These are phyloP conservation scores for Gobio occitaniae DNA, from an alignment of 2,797 vertebrate species.

Conservation along the genomic window DNA sequence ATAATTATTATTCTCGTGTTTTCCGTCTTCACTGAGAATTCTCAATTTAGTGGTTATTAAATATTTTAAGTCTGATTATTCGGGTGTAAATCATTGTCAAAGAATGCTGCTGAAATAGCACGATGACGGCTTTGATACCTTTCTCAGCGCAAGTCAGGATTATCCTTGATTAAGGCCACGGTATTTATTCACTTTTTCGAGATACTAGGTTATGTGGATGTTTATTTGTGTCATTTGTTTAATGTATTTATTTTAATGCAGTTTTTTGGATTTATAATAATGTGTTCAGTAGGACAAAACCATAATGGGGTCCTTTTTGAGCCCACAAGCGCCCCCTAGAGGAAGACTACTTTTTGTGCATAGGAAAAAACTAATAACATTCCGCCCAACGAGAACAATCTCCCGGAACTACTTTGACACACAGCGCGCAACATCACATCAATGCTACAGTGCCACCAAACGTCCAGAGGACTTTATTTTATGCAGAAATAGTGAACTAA, in stretches of 20 bases:
- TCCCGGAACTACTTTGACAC: slow-evolving; percentile 33
- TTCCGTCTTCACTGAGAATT: not conserved
- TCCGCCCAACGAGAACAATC: not conserved
- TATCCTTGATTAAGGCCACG: not conserved
- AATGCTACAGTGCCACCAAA: slow-evolving; percentile 18
- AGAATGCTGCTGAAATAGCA: not conserved
- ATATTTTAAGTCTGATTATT: not conserved
- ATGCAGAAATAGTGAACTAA: not conserved
- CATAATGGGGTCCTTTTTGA: not conserved
- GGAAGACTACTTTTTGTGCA: not conserved
- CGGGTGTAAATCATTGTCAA: not conserved
- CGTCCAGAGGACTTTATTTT: not conserved
- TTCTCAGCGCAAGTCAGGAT: not conserved
- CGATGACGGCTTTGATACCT: not conserved
- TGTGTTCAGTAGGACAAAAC: not conserved
- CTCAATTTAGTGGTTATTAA: not conserved
- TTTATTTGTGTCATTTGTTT: not conserved
- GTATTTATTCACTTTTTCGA: not conserved
- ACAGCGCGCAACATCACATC: not conserved
- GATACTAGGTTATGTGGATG: not conserved
- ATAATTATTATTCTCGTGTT: not conserved
- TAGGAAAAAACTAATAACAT: not conserved
- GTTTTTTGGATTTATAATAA: not conserved
- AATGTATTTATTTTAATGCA: not conserved
- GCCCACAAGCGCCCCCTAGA: not conserved